A percentile compares a stretch with the other conserved stretches of the same genome.
These are phyloP conservation scores for Halesus radiatus DNA, from an alignment of 1,140 invertebrate genomes.

Conservation along the genomic window DNA sequence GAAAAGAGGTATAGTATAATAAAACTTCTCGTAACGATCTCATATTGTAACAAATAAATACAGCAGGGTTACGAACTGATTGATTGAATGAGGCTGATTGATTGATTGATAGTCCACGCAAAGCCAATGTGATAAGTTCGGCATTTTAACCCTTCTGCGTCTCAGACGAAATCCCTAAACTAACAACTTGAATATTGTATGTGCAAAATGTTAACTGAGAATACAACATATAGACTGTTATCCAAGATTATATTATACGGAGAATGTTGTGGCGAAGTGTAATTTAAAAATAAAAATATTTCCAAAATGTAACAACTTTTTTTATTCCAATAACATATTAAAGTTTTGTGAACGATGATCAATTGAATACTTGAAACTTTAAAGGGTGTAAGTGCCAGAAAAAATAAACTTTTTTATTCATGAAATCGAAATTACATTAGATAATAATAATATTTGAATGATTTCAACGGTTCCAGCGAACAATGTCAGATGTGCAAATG, in stretches of 20 bases:
- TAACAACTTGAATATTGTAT: conserved; percentile 15
- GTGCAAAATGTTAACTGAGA: conserved; percentile 1
- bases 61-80: neutral
- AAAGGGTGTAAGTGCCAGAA: too few species aligned
- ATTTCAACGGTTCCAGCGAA: too few species aligned
- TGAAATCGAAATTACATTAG: too few species aligned
- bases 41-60: neutral
- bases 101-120: neutral
- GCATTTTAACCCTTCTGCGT: neutral
- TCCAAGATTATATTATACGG: conserved; percentile 1
- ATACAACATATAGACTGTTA: conserved; percentile 6
- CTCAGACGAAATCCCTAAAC: neutral
- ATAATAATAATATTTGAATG: too few species aligned
- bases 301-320: neutral
- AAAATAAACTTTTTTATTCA: too few species aligned
- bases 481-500: too few species aligned
- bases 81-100: too few species aligned
- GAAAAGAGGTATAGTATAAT: too few species aligned
- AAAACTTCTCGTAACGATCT: too few species aligned
- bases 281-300: neutral
- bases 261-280: neutral
- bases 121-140: conserved; percentile 3
- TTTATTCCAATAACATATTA: neutral
- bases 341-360: too few species aligned
- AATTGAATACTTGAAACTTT: too few species aligned